Conservation (phyloP, 2,888 invertebrate species). For the Thysanoteuthis rhombus region DNA sequence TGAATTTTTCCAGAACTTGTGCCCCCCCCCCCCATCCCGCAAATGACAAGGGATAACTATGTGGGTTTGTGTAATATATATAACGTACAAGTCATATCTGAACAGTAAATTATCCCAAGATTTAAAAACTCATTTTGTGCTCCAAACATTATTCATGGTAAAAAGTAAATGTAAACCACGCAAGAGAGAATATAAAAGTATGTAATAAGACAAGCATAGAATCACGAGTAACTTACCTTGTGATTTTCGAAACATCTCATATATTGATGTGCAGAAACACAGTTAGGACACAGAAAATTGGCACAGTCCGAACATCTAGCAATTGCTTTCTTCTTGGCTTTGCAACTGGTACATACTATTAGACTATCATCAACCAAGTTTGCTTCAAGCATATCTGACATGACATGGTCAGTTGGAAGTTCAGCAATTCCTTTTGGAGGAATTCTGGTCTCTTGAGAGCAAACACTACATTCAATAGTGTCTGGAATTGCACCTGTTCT, state of each 20-base stretch:
- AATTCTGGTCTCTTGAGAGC: conserved; percentile 83
- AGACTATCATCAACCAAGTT: conserved; percentile 75
- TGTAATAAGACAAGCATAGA: background rate
- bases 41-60: no score
- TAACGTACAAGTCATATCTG: no score
- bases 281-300: conserved; percentile 91
- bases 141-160: no score
- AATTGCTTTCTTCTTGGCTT: conserved; percentile 91
- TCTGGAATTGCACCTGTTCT: conserved; percentile 40
- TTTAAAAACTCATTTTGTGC: no score
- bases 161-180: background rate
- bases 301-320: conserved; percentile 95
- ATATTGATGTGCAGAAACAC: conserved; percentile 93
- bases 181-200: background rate
- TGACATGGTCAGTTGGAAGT: conserved; percentile 86
- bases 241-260: conserved; percentile 98
- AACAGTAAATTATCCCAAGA: no score
- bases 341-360: conserved; percentile 88
- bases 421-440: conserved; percentile 73
- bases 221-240: conserved; percentile 64
- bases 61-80: no score
- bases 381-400: conserved; percentile 72
- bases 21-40: no score
- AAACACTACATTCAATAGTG: conserved; percentile 71
- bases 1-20: no score